Evolutionary conservation across 1,140 invertebrate genomes (phyloP), one percentile per base, ranked within the genome.

Genomic region (Nautilus pompilius): DNA sequence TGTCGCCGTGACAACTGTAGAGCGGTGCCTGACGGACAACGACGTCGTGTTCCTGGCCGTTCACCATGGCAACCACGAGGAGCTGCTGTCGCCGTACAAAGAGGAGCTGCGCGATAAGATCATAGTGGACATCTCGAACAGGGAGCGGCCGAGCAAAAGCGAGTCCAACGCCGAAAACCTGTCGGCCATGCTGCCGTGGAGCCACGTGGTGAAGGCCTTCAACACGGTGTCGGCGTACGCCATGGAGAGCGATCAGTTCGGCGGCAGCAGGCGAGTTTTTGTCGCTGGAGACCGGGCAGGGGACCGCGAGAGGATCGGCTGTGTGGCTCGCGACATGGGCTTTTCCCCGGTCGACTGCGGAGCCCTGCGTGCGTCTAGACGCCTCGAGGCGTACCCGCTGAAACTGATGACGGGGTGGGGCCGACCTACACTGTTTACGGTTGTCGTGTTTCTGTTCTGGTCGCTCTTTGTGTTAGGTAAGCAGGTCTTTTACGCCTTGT

Each of bases 181-280:
- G 6, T 63, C 68, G 34, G 57, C 57, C 10, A 28, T 73, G 1
- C 17, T 77, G 22, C 69, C 69, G 3, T 26, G 70, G 2, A 65
- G 72, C 13, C 56, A 58, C 2, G 61, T 79, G 6, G 74, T 80
- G 5, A 81, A 81, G 59, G 77, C 71, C 0, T 81, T 81, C 63
- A 81, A 81, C 62, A 74, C 75, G n/a, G 65, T 80, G 22, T 79
- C 77, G 0, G 73, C 80, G 8, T 78, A 76, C 64, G 66, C 72
- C 28, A 71, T 81, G 68, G 72, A 78, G 54, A 73, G 70, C 49
- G 67, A 74, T 34, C 62, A 60, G 26, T 62, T 63, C 2, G 64
- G 67, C 0, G 70, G 74, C 8, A 63, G 49, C 5, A 73, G 66
- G 33, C 51, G 63, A 22, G 76, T 80, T 0, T 76, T 74, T 29